Evolutionary conservation across 2,888 invertebrate genomes (phyloP).

Genomic region (Tetragonisca angustula): DNA sequence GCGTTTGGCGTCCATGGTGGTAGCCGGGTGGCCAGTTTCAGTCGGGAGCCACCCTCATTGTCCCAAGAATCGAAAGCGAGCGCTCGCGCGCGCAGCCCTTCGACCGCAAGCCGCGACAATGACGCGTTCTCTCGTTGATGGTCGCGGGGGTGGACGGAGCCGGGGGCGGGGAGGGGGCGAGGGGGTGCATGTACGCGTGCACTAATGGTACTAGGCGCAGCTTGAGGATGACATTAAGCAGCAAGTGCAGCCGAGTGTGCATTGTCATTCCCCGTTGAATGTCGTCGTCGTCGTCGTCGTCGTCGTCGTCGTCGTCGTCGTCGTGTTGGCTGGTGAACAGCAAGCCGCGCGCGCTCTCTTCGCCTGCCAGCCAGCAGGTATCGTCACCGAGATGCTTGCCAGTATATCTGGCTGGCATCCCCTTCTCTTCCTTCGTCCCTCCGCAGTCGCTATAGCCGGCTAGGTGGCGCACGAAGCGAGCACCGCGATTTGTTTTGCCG

Average conservation of each 20-base stretch:
- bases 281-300: slow-evolving; percentile 53
- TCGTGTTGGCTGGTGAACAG: slow-evolving; percentile 34
- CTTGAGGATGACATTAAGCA: slow-evolving; percentile 76
- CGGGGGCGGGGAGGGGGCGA: slow-evolving; percentile 1
- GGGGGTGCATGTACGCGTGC: slow-evolving; percentile 62
- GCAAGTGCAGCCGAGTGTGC: slow-evolving; percentile 73
- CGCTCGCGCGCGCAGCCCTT: slow-evolving; percentile 23
- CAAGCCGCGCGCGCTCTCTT: not conserved
- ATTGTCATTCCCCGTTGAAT: slow-evolving; percentile 73
- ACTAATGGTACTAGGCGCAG: slow-evolving; percentile 75
- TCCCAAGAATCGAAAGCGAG: slow-evolving; percentile 60
- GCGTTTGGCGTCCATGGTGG: not conserved
- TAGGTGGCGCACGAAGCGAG: slow-evolving; percentile 4
- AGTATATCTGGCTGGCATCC: not conserved
- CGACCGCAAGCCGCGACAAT: slow-evolving; percentile 34
- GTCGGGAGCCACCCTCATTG: slow-evolving; percentile 51
- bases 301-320: slow-evolving; percentile 56
- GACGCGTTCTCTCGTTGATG: slow-evolving; percentile 33
- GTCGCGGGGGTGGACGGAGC: not conserved
- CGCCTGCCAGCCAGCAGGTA: slow-evolving; percentile 10
- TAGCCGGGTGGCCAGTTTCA: slow-evolving; percentile 1
- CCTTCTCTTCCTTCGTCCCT: slow-evolving; percentile 1
- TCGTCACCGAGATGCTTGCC: slow-evolving; percentile 13
- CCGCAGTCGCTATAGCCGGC: not conserved
- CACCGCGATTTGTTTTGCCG: slow-evolving; percentile 44